Conservation (phyloP, 1,140 invertebrate genomes). For the Drosophila lini region DNA sequence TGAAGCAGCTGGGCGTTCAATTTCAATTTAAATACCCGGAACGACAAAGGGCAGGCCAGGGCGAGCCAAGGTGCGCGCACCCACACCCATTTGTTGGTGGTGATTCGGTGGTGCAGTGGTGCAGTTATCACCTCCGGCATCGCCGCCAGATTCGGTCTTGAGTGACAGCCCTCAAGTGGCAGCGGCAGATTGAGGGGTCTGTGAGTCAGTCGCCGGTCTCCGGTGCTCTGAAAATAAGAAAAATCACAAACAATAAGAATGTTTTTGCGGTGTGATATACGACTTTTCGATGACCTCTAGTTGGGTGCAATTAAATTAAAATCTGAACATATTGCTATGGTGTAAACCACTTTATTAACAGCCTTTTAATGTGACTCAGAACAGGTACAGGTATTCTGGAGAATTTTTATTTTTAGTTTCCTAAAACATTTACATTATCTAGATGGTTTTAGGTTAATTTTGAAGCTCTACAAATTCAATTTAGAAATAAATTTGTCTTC, state of each 20-base stretch:
- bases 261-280: neutral
- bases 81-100: constrained; percentile 28
- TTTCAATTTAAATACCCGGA: constrained; percentile 33
- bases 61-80: constrained; percentile 29
- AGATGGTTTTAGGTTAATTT: too few relatives aligned
- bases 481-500: too few relatives aligned
- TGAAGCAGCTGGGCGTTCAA: constrained; percentile 51
- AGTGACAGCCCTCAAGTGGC: constrained; percentile 68
- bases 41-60: constrained; percentile 64
- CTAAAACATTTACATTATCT: too few relatives aligned
- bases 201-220: constrained; percentile 38
- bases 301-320: neutral
- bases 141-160: constrained; percentile 59
- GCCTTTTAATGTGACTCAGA: neutral
- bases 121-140: constrained; percentile 48
- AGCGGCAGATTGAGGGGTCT: constrained; percentile 23
- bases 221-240: constrained; percentile 18
- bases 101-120: constrained; percentile 23
- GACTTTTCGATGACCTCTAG: constrained; percentile 13
- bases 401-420: neutral
- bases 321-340: neutral
- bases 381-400: neutral
- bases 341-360: neutral
- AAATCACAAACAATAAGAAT: constrained; percentile 38
- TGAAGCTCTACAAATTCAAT: too few relatives aligned